These are phyloP conservation scores for Dinomys branickii DNA, from an alignment of 2,113 vertebrate genomes.

Conservation along the genomic window DNA sequence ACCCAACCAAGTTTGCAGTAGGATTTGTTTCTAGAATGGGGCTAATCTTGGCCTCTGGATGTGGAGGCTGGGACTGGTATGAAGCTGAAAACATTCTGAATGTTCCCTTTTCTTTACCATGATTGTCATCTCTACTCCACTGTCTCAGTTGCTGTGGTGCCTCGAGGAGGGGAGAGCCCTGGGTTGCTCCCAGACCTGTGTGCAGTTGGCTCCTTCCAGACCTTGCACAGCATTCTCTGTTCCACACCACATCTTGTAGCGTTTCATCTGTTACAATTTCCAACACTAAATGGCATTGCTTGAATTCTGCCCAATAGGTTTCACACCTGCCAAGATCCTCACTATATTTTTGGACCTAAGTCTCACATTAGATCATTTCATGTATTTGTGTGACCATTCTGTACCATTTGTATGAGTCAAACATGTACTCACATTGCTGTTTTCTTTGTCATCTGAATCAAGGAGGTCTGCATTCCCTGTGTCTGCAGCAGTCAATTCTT, in stretches of 20 bases:
- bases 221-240: not conserved
- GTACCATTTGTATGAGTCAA: not conserved
- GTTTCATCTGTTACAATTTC: not conserved
- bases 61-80: not conserved
- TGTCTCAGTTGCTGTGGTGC: not conserved
- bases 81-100: not conserved
- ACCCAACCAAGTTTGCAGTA: not conserved
- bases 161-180: not conserved
- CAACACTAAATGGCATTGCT: not conserved
- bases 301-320: not conserved
- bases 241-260: not conserved
- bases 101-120: not conserved
- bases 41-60: not conserved
- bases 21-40: not conserved
- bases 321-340: not conserved
- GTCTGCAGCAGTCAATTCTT: not conserved
- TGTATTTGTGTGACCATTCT: not conserved
- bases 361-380: not conserved
- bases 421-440: not conserved
- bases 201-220: not conserved
- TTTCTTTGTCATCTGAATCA: not conserved
- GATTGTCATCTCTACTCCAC: no score
- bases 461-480: not conserved
- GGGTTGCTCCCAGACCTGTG: not conserved
- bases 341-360: not conserved